Conservation (phyloP, 2,888 invertebrate species). For the Nematopogon swammerdamellus region DNA sequence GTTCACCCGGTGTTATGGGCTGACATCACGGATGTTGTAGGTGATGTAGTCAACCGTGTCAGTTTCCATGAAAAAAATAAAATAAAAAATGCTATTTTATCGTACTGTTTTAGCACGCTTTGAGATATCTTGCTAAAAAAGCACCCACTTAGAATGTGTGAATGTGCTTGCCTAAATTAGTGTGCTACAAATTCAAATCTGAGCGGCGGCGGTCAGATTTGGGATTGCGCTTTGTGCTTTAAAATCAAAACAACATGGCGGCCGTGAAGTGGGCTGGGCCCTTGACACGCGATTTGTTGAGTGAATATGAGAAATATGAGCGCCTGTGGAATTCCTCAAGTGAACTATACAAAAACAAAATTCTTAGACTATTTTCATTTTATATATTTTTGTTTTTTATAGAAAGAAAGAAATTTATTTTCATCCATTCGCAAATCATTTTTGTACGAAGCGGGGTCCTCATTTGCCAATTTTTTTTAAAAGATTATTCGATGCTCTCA, state of each 20-base stretch:
- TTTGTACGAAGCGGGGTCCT: background rate
- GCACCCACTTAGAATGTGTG: background rate
- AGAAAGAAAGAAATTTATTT: no score
- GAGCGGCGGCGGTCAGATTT: background rate
- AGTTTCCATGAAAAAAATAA: no score
- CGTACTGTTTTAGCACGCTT: background rate
- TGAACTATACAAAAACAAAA: no score
- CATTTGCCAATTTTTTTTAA: background rate
- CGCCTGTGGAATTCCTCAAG: no score
- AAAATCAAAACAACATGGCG: background rate
- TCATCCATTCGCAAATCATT: background rate
- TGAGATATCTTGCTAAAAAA: background rate
- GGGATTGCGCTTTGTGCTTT: background rate
- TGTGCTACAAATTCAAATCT: background rate
- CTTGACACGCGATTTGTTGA: background rate
- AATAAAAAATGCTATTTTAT: background rate
- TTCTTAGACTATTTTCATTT: no score
- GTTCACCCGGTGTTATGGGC: no score
- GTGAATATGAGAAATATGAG: background rate
- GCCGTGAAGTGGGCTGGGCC: background rate
- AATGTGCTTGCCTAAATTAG: background rate
- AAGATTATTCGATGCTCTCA: background rate
- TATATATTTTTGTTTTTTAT: no score
- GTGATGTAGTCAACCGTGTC: no score
- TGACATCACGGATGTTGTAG: no score